These are phyloP conservation scores for Notoglanidium macrostoma DNA, from an alignment of 2,797 vertebrate genomes.

Conservation along the genomic window DNA sequence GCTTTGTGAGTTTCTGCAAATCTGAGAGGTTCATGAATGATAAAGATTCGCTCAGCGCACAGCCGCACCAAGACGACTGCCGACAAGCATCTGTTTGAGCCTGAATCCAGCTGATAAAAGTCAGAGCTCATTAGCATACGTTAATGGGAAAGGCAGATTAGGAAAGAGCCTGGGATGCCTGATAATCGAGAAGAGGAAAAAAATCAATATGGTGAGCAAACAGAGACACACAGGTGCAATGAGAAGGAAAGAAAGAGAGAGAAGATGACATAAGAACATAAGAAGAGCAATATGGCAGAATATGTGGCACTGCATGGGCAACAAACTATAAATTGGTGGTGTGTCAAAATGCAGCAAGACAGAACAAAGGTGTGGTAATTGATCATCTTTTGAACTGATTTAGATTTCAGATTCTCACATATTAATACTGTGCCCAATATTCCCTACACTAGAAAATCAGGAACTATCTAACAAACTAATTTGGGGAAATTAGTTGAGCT, in stretches of 20 bases:
- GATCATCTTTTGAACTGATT: not conserved
- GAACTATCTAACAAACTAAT: no score
- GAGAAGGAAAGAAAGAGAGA: not conserved
- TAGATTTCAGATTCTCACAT: not conserved
- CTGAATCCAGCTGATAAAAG: conserved; percentile 60
- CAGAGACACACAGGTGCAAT: conserved; percentile 35
- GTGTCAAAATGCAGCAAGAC: not conserved
- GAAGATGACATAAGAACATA: no score
- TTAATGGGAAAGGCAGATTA: conserved; percentile 72
- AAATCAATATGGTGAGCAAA: conserved; percentile 48
- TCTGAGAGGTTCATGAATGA: conserved; percentile 13
- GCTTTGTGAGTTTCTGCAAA: conserved; percentile 28
- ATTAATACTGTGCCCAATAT: not conserved
- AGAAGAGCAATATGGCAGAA: not conserved
- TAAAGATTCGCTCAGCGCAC: conserved; percentile 35
- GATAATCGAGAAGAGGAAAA: conserved; percentile 59
- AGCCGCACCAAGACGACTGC: conserved; percentile 17
- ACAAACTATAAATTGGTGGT: not conserved
- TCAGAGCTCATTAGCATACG: conserved; percentile 66
- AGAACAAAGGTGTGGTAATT: not conserved
- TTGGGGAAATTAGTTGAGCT: no score
- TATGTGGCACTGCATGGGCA: not conserved
- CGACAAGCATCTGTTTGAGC: conserved; percentile 49
- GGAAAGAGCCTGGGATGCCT: conserved; percentile 62
- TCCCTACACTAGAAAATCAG: not conserved